Base-by-base conservation (phyloP, 1,140 invertebrate species). In the Branchinecta lynchi region DNA sequence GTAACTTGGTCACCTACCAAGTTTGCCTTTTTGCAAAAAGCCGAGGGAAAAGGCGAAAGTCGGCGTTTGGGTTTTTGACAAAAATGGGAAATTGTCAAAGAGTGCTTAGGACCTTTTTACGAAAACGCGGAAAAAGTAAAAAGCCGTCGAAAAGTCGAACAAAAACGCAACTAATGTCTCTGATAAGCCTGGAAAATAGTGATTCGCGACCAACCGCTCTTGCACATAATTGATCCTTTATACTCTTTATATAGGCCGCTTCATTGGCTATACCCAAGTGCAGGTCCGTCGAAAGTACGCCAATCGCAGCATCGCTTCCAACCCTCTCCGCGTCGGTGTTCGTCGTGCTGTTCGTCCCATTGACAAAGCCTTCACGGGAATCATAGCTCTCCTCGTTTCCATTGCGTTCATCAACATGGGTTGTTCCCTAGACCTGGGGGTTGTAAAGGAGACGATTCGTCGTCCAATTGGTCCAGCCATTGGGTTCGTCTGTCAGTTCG, bases 341-440 rank as follows among this genome's bases (percentile, higher is more conserved):
- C 79, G 84, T 69, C 78, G 89, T 44, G 80, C 85, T 70, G 75
- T 84, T 65, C 77, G 86, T 65, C 70, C 83, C 21, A 83, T 93
- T 20, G 90, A 93, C 76, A 82, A 79, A 7, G 78, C 90, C 17
- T 96, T 95, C 74, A 86, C 88, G 0, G 82, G 79, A 51, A 89
- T 88, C 70, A 86, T 95, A 7, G 86, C 86, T 8, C 77, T 84
- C 66, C 82, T 96, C 66, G 89, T 95, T 68, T 86, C 87, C 0
- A 80, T 94, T 66, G 86, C 93, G 71, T 96, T 92, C 76, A 88
- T 96, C 66, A 94, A 96, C 79, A 95, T 96, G 81, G 93, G 93
- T 0, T 94, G 92, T 77, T 90, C 92, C 0, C 82, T 96, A 75
- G 87, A 93, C 76, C 84, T 90, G 81, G 75, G 80, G 0, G 83